These are phyloP conservation scores for Tetragonula clypearis DNA, from an alignment of 1,140 invertebrate species.

Conservation along the genomic window DNA sequence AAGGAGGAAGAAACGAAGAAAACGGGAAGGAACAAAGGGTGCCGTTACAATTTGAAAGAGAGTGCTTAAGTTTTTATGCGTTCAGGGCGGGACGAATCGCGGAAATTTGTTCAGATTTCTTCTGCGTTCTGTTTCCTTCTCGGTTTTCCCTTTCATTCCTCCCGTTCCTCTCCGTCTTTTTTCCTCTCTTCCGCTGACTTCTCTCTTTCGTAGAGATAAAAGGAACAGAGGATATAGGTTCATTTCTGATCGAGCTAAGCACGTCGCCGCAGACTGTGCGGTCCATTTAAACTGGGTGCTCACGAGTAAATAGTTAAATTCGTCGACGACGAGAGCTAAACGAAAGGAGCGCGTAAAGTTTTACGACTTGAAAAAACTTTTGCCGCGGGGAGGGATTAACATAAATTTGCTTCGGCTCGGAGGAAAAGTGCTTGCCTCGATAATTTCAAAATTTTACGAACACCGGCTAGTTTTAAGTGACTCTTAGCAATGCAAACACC, in stretches of 20 bases:
- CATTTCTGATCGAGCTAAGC: slow-evolving; percentile 31
- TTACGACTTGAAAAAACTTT: slow-evolving; percentile 41
- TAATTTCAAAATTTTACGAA: slow-evolving; percentile 61
- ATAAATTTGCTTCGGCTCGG: slow-evolving; percentile 53
- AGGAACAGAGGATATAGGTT: background rate
- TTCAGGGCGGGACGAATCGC: slow-evolving; percentile 11
- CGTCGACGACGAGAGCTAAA: slow-evolving; percentile 31
- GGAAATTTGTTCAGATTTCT: slow-evolving; percentile 48
- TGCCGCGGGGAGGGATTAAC: slow-evolving; percentile 43
- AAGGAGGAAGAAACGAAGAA: background rate
- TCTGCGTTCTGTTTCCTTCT: background rate
- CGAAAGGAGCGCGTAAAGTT: slow-evolving; percentile 48
- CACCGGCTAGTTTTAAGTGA: slow-evolving; percentile 44
- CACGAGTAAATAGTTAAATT: slow-evolving; percentile 48
- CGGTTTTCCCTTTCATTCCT: background rate
- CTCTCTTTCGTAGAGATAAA: background rate
- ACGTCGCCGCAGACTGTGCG: background rate
- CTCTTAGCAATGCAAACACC: slow-evolving; percentile 35
- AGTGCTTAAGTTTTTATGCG: slow-evolving; percentile 45
- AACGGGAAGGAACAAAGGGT: slow-evolving; percentile 30
- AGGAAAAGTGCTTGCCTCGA: slow-evolving; percentile 18
- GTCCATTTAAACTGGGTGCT: background rate
- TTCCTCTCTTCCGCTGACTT: background rate
- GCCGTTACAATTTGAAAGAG: slow-evolving; percentile 38
- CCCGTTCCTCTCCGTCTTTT: background rate